A percentile compares a stretch with the other conserved stretches of the same genome.
phyloP scores from a whole-genome alignment of 2,888 invertebrate species.

The Pogonocherus hispidulus region DNA sequence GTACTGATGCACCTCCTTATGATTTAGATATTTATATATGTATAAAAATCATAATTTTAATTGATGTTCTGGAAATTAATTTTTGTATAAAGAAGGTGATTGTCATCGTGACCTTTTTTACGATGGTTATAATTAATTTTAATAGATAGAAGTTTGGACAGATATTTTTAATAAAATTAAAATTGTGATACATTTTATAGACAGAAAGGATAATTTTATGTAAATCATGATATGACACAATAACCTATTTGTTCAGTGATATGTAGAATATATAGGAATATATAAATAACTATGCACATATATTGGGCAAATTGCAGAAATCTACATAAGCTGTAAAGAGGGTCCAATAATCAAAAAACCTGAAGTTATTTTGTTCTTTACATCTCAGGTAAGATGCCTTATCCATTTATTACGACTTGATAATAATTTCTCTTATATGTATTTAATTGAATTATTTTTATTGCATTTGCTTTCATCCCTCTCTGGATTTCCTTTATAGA shows the following conservation, averaged over 20 bases:
- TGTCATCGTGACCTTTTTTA: background rate
- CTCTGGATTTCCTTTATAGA: background rate
- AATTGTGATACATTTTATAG: constrained; percentile 1
- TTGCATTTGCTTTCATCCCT: background rate
- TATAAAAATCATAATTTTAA: background rate
- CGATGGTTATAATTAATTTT: background rate
- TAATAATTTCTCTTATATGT: no score
- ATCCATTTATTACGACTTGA: background rate
- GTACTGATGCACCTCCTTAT: background rate
- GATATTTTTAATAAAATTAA: background rate
- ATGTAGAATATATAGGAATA: background rate
- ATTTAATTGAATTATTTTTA: no score
- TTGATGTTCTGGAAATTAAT: background rate
- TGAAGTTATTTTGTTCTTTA: background rate
- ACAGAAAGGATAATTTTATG: background rate
- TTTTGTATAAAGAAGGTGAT: background rate
- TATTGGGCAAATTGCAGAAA: background rate
- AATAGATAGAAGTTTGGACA: background rate
- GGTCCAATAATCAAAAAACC: background rate
- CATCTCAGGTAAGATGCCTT: background rate
- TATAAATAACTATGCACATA: background rate
- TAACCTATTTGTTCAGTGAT: background rate
- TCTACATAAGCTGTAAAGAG: background rate
- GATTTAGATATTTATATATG: no score
- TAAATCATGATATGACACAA: background rate